phyloP scores from a whole-genome alignment of 2,888 invertebrate genomes.

The Hybos culiciformis region DNA sequence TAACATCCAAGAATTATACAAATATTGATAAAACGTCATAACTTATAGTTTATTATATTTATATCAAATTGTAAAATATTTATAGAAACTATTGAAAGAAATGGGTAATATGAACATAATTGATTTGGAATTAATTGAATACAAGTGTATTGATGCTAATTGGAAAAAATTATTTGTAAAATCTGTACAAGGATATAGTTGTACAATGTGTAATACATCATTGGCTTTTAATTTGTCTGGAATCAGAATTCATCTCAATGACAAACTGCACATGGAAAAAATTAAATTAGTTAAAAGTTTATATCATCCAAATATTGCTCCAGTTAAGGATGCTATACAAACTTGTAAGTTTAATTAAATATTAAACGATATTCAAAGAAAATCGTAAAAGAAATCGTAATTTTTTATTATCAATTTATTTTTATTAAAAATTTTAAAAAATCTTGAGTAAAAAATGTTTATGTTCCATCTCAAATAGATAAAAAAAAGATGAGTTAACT shows the following conservation, averaged over 20 bases:
- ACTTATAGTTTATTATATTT: too few relatives aligned
- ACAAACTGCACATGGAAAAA: background rate
- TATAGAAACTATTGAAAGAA: background rate
- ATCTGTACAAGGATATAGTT: background rate
- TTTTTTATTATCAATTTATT: background rate
- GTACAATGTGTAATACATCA: background rate
- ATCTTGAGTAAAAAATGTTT: background rate
- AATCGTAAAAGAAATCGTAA: background rate
- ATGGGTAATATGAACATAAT: background rate
- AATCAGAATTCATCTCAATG: background rate
- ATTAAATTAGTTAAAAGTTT: background rate
- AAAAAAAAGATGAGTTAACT: too few relatives aligned
- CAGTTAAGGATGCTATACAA: background rate
- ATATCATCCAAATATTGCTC: background rate
- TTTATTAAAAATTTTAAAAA: background rate
- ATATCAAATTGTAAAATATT: too few relatives aligned
- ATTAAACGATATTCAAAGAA: background rate
- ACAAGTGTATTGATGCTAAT: background rate
- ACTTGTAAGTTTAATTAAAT: background rate
- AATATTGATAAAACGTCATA: too few relatives aligned
- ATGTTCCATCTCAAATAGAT: too few relatives aligned
- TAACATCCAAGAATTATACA: too few relatives aligned
- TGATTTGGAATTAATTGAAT: background rate
- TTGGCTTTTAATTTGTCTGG: background rate
- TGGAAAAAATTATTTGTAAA: background rate